Evolutionary conservation across 2,797 vertebrate genomes (phyloP).

Genomic region (Epinephelus malabaricus): DNA sequence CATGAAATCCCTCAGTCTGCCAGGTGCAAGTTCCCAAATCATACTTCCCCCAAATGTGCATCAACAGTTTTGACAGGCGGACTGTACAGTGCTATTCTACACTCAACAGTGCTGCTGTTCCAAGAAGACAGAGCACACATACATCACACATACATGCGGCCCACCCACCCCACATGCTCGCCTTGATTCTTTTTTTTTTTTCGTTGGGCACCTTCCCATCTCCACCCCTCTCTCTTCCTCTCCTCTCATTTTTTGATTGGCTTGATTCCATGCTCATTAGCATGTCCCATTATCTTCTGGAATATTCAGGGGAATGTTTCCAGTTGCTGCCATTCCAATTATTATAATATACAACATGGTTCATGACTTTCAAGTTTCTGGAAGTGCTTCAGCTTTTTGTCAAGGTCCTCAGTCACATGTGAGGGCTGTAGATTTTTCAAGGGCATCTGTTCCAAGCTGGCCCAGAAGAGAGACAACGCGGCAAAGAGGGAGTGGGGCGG

Average conservation of each 20-base stretch:
- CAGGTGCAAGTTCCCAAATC: conserved; percentile 82
- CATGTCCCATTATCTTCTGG: conserved; percentile 86
- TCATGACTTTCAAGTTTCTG: conserved; percentile 88
- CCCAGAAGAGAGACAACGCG: conserved; percentile 87
- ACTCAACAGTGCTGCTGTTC: conserved; percentile 48
- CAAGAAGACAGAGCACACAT: conserved; percentile 57
- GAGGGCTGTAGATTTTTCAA: conserved; percentile 86
- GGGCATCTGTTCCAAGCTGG: conserved; percentile 92
- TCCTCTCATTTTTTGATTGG: conserved; percentile 82
- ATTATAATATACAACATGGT: conserved; percentile 86
- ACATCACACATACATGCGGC: conserved; percentile 50
- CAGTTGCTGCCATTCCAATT: conserved; percentile 86
- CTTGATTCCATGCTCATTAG: conserved; percentile 87
- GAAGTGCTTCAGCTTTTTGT: conserved; percentile 88
- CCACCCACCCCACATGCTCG: conserved; percentile 25
- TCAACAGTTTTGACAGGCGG: conserved; percentile 76
- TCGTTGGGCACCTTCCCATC: conserved; percentile 60
- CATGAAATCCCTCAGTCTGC: conserved; percentile 73
- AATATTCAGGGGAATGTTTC: conserved; percentile 86
- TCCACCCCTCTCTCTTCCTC: conserved; percentile 54
- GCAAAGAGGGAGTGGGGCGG: conserved; percentile 65
- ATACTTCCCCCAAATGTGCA: conserved; percentile 71
- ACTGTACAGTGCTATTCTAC: conserved; percentile 47
- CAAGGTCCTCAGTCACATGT: conserved; percentile 85
- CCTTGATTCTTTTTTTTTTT: conserved; percentile 22